Base-by-base conservation (phyloP, 1,140 invertebrate species). In the Drosophila cardini region DNA sequence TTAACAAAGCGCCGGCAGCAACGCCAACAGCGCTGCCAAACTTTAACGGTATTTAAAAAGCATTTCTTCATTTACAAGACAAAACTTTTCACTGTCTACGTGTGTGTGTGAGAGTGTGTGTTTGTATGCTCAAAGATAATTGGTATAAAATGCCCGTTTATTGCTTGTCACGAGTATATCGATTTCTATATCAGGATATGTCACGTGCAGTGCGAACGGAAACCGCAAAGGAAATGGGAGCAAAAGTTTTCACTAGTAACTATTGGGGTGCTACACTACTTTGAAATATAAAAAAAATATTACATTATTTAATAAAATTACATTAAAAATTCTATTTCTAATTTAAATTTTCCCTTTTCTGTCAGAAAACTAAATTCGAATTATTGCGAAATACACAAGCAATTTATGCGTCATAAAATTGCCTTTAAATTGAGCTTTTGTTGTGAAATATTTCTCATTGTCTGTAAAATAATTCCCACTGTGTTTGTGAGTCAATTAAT, bases 131-230 rank as follows among this genome's bases (percentile, higher is more conserved):
- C 62, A 72, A 62, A 77, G 75, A 87, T 87, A 87, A 87, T 87
- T 87, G 84, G 72, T 83, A 87, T 82, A 87, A 83, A 89, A 87
- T 87, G 72, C 69, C 75, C 69, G 72, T 76, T 86, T 87, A 86
- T 80, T 86, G 84, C 84, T 43, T 76, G 83, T 86, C 83, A 87
- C 79, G 76, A 79, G 76, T 83, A 89, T 86, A 89, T 86, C 83
- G 83, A 87, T 86, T 86, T 87, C 83, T 86, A 80, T 77, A 83
- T 86, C 84, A 73, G 83, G 83, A 83, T 83, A 61, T 86, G 83
- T 86, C 83, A 86, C 83, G 83, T 86, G 83, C 78, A 83, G 72
- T 74, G 45, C 45, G 69, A 9, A 65, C 45, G 69, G 10, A 65
- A 67, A 75, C 46, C 55, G 64, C 63, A 62, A 76, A 67, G 46